Conservation (phyloP, 2,797 vertebrate species). For the Borostomias antarcticus region DNA sequence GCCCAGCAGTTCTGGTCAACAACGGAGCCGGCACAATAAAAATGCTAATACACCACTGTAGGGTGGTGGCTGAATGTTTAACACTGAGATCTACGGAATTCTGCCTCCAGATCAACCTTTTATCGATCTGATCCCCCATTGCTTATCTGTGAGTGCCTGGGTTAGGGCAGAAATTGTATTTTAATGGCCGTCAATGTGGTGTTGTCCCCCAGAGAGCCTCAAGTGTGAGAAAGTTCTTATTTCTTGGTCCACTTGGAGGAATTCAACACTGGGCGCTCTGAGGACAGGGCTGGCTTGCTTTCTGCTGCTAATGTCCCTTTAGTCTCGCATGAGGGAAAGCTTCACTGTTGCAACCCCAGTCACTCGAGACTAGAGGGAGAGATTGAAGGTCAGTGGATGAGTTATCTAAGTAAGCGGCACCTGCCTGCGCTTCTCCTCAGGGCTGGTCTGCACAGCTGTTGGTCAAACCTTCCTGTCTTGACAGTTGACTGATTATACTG, state of each 20-base stretch:
- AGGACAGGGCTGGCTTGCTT: constrained; percentile 5
- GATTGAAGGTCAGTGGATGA: constrained; percentile 11
- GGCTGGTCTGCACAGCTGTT: constrained; percentile 1
- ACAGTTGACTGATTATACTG: no score
- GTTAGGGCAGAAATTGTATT: constrained; percentile 46
- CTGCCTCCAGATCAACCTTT: constrained; percentile 32
- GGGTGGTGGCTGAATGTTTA: constrained; percentile 47
- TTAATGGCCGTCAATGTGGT: constrained; percentile 44
- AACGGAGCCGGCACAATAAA: constrained; percentile 52
- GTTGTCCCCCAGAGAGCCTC: constrained; percentile 24
- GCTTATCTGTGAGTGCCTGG: constrained; percentile 53
- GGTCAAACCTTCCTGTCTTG: no score
- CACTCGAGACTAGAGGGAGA: constrained; percentile 19
- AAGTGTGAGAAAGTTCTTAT: constrained; percentile 24
- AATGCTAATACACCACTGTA: constrained; percentile 61
- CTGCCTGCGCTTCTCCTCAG: constrained; percentile 2
- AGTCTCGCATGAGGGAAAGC: neutral
- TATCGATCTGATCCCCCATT: constrained; percentile 48
- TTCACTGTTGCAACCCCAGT: neutral
- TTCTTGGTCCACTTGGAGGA: constrained; percentile 23
- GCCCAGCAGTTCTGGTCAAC: constrained; percentile 49
- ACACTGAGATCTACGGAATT: constrained; percentile 54
- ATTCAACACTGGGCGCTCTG: constrained; percentile 4
- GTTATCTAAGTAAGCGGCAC: constrained; percentile 3
- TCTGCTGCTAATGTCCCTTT: neutral